These are phyloP conservation scores for Phalloptychus januarius DNA, from an alignment of 2,797 vertebrate species.

Conservation along the genomic window DNA sequence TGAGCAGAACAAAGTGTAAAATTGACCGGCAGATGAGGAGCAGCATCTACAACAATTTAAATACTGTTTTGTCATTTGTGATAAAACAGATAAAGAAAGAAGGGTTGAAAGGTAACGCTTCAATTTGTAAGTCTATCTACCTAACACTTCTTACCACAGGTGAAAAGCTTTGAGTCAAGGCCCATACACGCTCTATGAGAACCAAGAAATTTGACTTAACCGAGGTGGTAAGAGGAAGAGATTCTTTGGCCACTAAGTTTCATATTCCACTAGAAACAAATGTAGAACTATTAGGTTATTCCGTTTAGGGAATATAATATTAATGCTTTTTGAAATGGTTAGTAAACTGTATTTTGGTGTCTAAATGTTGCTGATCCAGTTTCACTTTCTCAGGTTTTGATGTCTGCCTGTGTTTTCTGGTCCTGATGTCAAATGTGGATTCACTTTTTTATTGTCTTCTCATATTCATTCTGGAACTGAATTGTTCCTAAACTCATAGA, in stretches of 20 bases:
- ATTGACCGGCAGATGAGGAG: not conserved
- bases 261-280: not conserved
- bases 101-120: not conserved
- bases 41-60: not conserved
- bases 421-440: not conserved
- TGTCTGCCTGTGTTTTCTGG: not conserved
- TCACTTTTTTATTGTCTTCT: not conserved
- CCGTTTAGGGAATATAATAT: not conserved
- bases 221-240: not conserved
- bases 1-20: too few species aligned
- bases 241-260: not conserved
- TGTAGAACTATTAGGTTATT: not conserved
- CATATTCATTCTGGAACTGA: not conserved
- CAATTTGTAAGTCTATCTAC: not conserved
- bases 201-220: not conserved
- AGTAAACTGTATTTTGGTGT: not conserved
- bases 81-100: not conserved
- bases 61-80: not conserved
- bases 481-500: too few species aligned
- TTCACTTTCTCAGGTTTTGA: not conserved
- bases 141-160: not conserved
- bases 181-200: not conserved
- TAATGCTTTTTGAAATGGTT: not conserved
- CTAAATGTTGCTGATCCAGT: conserved; percentile 16
- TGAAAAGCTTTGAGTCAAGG: not conserved